These are phyloP conservation scores for Danionella cerebrum DNA, from an alignment of 2,113 vertebrate species.

Conservation along the genomic window DNA sequence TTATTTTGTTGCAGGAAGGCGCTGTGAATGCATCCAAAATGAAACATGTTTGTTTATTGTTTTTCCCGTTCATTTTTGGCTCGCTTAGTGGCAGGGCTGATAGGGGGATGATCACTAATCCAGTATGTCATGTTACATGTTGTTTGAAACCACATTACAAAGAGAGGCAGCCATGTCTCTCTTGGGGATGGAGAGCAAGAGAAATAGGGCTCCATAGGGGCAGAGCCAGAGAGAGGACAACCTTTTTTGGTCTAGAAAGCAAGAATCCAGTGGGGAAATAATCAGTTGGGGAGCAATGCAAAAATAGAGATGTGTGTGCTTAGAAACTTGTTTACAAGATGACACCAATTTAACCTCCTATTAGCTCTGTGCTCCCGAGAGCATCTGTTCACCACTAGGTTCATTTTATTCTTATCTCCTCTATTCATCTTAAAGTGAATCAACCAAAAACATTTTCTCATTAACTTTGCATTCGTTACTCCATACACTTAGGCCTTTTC, in stretches of 20 bases:
- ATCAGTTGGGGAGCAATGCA: slow-evolving; percentile 32
- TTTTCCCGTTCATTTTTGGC: too few relatives aligned
- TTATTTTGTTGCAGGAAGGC: not conserved
- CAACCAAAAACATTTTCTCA: too few relatives aligned
- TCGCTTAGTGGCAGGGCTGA: slow-evolving; percentile 31
- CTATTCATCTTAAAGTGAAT: not conserved
- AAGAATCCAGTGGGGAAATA: slow-evolving; percentile 36
- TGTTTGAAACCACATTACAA: slow-evolving; percentile 59
- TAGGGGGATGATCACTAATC: slow-evolving; percentile 49
- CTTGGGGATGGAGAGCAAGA: slow-evolving; percentile 43
- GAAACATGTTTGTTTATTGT: slow-evolving; percentile 39
- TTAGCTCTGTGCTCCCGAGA: slow-evolving; percentile 51
- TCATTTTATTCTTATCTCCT: not conserved
- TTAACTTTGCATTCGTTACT: too few relatives aligned
- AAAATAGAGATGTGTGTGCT: slow-evolving; percentile 55
- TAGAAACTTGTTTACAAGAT: slow-evolving; percentile 60
- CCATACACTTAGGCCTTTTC: too few relatives aligned
- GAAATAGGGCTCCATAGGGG: slow-evolving; percentile 43
- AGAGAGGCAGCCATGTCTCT: slow-evolving; percentile 50
- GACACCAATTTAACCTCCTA: slow-evolving; percentile 57
- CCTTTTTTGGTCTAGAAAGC: slow-evolving; percentile 5
- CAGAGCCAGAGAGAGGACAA: slow-evolving; percentile 32
- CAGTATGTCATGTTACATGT: slow-evolving; percentile 44
- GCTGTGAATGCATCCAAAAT: slow-evolving; percentile 58
- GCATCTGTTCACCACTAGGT: slow-evolving; percentile 12